Evolutionary conservation across 2,113 vertebrate genomes (phyloP), one percentile per base, ranked within the genome.

Genomic region (Eleginops maclovinus): DNA sequence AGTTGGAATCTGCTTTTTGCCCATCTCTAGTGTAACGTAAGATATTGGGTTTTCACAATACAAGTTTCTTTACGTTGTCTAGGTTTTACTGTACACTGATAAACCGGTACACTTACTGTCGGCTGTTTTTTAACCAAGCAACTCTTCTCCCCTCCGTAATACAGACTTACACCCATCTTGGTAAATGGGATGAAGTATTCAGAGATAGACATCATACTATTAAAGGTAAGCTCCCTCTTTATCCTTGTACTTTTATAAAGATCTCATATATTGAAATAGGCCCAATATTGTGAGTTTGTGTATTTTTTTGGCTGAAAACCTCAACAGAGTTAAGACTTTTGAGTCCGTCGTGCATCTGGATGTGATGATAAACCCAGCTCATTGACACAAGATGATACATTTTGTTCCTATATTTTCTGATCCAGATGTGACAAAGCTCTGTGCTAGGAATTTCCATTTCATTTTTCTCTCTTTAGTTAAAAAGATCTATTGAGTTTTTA

Each of bases 141-240:
- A 1, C 40, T 15, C 21, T 59, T 16, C 41, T 73, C 26, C 54
- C 0, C 4, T 44, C n/a, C 21, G 44, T 58, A 19, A 19, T 65
- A 31, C n/a, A 97, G 96, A 89, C 90, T 98, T 59, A 97, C 93
- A 59, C 97, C 96, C 10, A 97, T 97, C 84, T 93, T 98, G 84
- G 97, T 99, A 28, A 98, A 97, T 1, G 97, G 97, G 9, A 99
- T 98, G 97, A 97, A 98, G 72, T 99, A 99, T 88, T 98, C 97
- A 0, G 97, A 99, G 93, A 98, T 99, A 0, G 97, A 99, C 92
- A 99, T 98, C 89, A 98, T 99, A 83, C 86, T 99, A 75, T 92
- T 99, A 56, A 99, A 99, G 97, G 97, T 97, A 49, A 67, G 87
- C 50, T 11, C 10, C 46, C 9, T 11, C 1, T 64, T 44, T 65